Evolutionary conservation across 2,797 vertebrate species (phyloP).

Genomic region (Pipistrellus pipistrellus): DNA sequence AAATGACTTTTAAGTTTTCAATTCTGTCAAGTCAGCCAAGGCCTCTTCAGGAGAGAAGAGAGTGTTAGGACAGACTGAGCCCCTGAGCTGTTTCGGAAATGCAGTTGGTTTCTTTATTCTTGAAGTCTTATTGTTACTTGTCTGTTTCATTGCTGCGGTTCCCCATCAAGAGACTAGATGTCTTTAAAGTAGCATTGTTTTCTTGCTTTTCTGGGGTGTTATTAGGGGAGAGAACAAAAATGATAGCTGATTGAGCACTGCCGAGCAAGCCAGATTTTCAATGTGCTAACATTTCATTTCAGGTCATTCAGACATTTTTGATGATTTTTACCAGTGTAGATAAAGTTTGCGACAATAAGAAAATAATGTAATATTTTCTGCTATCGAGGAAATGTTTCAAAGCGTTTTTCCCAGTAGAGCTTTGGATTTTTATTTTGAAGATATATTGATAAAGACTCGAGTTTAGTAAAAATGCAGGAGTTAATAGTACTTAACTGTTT

Average conservation of each 20-base stretch:
- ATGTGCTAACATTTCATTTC: neutral
- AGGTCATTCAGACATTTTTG: neutral
- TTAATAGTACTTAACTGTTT: constrained; percentile 3
- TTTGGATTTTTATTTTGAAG: constrained; percentile 44
- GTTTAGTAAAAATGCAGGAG: neutral
- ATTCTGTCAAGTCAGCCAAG: neutral
- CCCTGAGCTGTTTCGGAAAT: neutral
- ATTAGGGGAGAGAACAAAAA: constrained; percentile 34
- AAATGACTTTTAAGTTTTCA: constrained; percentile 29
- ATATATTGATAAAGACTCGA: neutral
- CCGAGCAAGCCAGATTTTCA: neutral
- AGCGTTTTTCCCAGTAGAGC: neutral
- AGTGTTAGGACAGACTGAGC: neutral
- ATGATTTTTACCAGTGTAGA: constrained; percentile 35
- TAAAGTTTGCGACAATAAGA: constrained; percentile 22
- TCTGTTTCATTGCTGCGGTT: neutral
- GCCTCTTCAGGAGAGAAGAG: constrained; percentile 33
- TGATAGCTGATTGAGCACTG: neutral
- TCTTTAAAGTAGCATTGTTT: neutral
- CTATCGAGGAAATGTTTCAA: constrained; percentile 32
- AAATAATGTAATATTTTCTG: neutral
- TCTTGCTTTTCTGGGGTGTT: neutral
- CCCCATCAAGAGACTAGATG: neutral
- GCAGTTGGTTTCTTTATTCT: neutral
- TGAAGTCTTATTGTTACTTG: neutral